Evolutionary conservation across 2,797 vertebrate species (phyloP), one percentile per base, ranked within the genome.

Genomic region (Manis crassicaudata): DNA sequence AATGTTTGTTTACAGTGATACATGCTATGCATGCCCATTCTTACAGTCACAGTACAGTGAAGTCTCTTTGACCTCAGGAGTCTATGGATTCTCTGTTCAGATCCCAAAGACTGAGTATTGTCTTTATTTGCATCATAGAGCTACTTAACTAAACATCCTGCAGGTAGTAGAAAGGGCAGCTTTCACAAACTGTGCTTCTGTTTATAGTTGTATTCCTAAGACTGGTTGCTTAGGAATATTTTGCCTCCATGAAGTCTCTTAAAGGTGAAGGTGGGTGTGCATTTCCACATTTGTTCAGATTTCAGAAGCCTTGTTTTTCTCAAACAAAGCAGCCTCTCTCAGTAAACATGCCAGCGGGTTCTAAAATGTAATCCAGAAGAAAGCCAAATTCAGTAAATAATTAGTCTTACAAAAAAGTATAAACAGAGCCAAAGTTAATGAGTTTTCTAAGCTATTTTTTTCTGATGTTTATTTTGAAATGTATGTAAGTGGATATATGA

Each of bases 211-310:
- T 85, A 13, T 62, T 87, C 80, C 92, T 68, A 18, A 46, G 82
- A n/a, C 76, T 23, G 43, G 58, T 90, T 93, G 95, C 96, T 87
- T 88, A 85, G 94, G 88, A 92, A 86, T 97, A 82, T 92, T 95
- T 85, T 82, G 73, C 79, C 82, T 43, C 75, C 70, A 77, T 72
- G 50, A 56, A 77, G 58, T 95, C 93, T 62, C 89, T 88, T 79
- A 75, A 75, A 94, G 91, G 94, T 75, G 79, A 68, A 72, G 43
- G 85, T 84, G 77, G 81, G 84, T 76, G 68, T 72, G 62, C 6
- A 2, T 70, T 32, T 80, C 81, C 37, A 4, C 86, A 1, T 81
- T 81, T 50, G 77, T 76, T 95, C 50, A 0, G 70, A 87, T 63
- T 62, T 72, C 43, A 77, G 70, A 35, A 84, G 73, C 67, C 85